Percentiles rank a stretch among this genome's conserved stretches.
phyloP scores from a whole-genome alignment of 2,113 vertebrate genomes.

The Taurulus bubalis region DNA sequence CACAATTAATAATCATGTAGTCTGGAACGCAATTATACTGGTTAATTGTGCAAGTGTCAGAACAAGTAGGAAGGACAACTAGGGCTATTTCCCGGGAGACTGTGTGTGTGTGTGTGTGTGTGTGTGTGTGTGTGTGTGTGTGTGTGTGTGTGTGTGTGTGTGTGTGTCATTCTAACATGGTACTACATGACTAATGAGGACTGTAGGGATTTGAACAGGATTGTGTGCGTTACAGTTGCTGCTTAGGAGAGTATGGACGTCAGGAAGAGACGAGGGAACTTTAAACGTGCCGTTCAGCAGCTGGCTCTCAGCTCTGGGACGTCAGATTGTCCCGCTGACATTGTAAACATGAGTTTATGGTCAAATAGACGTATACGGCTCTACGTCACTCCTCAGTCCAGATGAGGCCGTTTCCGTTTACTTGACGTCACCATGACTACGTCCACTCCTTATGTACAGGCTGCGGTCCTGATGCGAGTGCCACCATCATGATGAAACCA shows the following conservation, averaged over 20 bases:
- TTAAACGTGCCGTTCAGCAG: not conserved
- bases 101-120: not conserved
- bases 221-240: not conserved
- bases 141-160: too few relatives aligned
- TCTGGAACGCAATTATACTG: slow-evolving; percentile 31
- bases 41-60: slow-evolving; percentile 42
- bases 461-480: too few relatives aligned
- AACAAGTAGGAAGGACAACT: slow-evolving; percentile 38
- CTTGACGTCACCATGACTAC: too few relatives aligned
- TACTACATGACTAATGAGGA: slow-evolving; percentile 53
- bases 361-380: too few relatives aligned
- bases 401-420: too few relatives aligned
- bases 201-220: slow-evolving; percentile 43
- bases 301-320: not conserved
- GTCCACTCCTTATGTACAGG: too few relatives aligned
- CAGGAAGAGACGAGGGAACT: too few relatives aligned
- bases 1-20: slow-evolving; percentile 35
- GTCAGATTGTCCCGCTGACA: slow-evolving; percentile 6
- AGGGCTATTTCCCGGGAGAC: slow-evolving; percentile 43
- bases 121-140: too few relatives aligned
- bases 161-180: slow-evolving; percentile 11
- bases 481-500: too few relatives aligned
- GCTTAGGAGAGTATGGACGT: not conserved
- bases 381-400: too few relatives aligned
- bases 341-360: too few relatives aligned